phyloP scores from a whole-genome alignment of 2,888 invertebrate genomes.

The Drosophila nr. perissopoda region DNA sequence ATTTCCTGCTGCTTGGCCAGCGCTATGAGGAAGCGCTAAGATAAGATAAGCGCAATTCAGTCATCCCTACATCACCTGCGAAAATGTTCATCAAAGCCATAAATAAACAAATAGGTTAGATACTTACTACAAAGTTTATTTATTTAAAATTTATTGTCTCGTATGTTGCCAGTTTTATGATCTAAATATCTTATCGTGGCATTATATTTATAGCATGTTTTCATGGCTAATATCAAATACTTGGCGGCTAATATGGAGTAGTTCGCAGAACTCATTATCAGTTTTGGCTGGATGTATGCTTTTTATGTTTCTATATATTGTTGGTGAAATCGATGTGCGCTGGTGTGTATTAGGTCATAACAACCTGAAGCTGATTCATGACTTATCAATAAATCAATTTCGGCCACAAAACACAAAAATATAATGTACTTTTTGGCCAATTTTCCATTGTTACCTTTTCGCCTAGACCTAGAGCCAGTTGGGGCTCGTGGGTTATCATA shows the following conservation, averaged over 20 bases:
- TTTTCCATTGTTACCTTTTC: background rate
- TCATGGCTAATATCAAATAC: slow-evolving; percentile 16
- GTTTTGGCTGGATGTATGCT: background rate
- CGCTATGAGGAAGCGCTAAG: slow-evolving; percentile 89
- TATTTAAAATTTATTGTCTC: slow-evolving; percentile 4
- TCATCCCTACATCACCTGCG: slow-evolving; percentile 18
- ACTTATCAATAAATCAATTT: slow-evolving; percentile 46
- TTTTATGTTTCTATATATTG: background rate
- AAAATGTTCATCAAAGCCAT: slow-evolving; percentile 40
- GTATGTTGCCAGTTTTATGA: slow-evolving; percentile 28
- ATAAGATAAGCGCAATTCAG: background rate
- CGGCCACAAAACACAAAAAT: slow-evolving; percentile 15
- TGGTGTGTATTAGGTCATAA: slow-evolving; percentile 43
- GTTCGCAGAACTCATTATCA: slow-evolving; percentile 40
- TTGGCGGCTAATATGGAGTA: slow-evolving; percentile 9
- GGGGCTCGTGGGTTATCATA: slow-evolving; percentile 26
- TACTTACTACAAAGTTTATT: slow-evolving; percentile 1
- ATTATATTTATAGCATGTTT: slow-evolving; percentile 16
- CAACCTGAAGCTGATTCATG: slow-evolving; percentile 32
- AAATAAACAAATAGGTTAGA: slow-evolving; percentile 55
- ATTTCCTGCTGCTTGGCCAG: slow-evolving; percentile 94
- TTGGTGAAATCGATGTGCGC: slow-evolving; percentile 3
- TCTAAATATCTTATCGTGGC: slow-evolving; percentile 46
- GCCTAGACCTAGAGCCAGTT: slow-evolving; percentile 22
- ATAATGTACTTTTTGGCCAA: slow-evolving; percentile 4